phyloP scores from a whole-genome alignment of 2,797 vertebrate species.

The Scleropages formosus region DNA sequence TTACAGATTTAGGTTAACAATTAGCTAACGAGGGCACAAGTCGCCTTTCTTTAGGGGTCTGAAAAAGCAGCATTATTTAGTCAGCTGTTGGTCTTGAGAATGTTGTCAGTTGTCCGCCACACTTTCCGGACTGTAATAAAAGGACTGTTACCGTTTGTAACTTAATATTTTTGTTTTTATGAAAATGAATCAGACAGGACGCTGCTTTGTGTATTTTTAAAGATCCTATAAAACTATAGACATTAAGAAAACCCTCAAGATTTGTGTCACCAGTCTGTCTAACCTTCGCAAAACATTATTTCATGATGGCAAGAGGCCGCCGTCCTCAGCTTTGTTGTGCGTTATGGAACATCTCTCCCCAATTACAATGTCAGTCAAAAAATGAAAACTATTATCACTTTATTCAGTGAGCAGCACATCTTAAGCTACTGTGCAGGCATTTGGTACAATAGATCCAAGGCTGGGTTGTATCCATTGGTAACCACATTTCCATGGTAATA shows the following conservation, averaged over 20 bases:
- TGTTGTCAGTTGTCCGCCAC: too few species aligned
- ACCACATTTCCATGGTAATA: not conserved
- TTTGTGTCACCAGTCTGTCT: not conserved
- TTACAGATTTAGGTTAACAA: too few species aligned
- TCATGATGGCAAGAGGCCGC: not conserved
- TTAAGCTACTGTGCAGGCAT: not conserved
- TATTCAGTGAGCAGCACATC: not conserved
- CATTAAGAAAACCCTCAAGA: not conserved
- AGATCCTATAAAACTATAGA: not conserved
- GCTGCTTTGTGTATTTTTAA: not conserved
- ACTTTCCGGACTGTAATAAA: not conserved
- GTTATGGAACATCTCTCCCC: conserved; percentile 12
- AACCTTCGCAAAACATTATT: not conserved
- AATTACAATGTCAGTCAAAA: conserved; percentile 7
- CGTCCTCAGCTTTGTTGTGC: not conserved
- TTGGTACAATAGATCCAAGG: not conserved
- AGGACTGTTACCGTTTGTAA: not conserved
- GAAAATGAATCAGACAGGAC: not conserved
- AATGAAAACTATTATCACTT: not conserved
- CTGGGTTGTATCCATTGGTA: not conserved
- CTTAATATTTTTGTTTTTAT: not conserved
- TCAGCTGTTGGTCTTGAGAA: too few species aligned
- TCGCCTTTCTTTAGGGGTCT: too few species aligned
- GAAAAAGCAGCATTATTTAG: too few species aligned
- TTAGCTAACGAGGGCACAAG: too few species aligned